These are phyloP conservation scores for Centroberyx gerrardi DNA, from an alignment of 2,797 vertebrate genomes.

Conservation along the genomic window DNA sequence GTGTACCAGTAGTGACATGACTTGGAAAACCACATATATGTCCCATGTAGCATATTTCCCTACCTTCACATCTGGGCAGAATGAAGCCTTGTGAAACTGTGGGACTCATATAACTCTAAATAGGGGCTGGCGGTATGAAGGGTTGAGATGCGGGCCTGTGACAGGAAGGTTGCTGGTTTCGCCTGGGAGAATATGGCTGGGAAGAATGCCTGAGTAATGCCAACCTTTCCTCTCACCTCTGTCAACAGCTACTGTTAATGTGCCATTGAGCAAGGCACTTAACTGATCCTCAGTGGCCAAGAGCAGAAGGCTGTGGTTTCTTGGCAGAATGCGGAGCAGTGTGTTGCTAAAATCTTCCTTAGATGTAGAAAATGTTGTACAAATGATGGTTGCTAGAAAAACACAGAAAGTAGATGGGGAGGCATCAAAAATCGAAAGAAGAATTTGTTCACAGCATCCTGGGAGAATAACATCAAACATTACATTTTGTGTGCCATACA, in stretches of 20 bases:
- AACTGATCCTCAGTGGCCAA: constrained; percentile 27
- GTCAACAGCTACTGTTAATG: background rate
- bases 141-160: constrained; percentile 42
- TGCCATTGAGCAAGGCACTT: constrained; percentile 40
- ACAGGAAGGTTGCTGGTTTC: constrained; percentile 56
- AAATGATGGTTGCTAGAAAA: constrained; percentile 13
- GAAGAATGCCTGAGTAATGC: constrained; percentile 44
- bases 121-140: constrained; percentile 48
- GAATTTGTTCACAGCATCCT: constrained; percentile 18
- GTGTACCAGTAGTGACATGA: constrained; percentile 36
- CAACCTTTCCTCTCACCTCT: background rate
- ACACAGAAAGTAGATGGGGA: background rate
- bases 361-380: constrained; percentile 22
- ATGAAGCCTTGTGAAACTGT: constrained; percentile 60
- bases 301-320: constrained; percentile 26
- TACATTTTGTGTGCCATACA: constrained; percentile 38
- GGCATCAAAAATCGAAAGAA: constrained; percentile 1
- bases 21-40: constrained; percentile 53
- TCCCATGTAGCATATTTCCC: constrained; percentile 52
- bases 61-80: constrained; percentile 64
- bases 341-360: constrained; percentile 9
- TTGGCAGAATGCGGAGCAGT: constrained; percentile 20
- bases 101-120: constrained; percentile 67
- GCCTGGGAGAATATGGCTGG: constrained; percentile 6
- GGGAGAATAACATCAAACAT: constrained; percentile 55